Base-by-base conservation (phyloP, 2,888 invertebrate genomes). In the Drosophila paranaensis region DNA sequence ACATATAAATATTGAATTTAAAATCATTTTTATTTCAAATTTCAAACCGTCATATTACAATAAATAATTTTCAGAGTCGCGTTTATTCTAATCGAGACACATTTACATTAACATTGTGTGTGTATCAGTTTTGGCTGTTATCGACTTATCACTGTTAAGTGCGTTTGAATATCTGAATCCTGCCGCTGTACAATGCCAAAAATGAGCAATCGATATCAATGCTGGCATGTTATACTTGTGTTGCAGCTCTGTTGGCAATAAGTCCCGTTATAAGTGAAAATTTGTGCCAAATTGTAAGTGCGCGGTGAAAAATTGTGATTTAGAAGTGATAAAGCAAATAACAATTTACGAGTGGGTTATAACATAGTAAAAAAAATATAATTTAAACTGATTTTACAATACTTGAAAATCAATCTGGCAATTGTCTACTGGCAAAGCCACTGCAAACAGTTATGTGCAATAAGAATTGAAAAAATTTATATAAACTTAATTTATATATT, bases 181-280 rank as follows among this genome's bases (percentile, higher is more conserved):
- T 46, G 14, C 9, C 3, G 3, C 10, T 9, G 16, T 42, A 3
- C 0, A 42, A 50, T 14, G 5, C 10, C n/a, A 33, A 25, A 42
- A 27, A 13, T 3, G 0, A 35, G 4, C 50, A 11, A 53, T 54
- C 54, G 54, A 55, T 43, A 30, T 11, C 13, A 10, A 33, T 11
- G 9, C 0, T 8, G 4, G 20, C 1, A 33, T 13, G 6, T 11
- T 20, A 54, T 16, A n/a, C 8, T 37, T 13, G 14, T 45, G 16
- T 55, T 37, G 45, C 5, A 33, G 30, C 11, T n/a, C 20, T 40
- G 40, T 25, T n/a, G 6, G 10, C 39, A n/a, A n/a, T 16, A 27
- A 40, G n/a, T 54, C 11, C 54, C 54, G 54, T 54, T 54, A 54
- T 11, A 14, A 11, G n/a, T 27, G 27, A 39, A 53, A 39, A 27